Percentiles rank a stretch among this genome's conserved stretches.
Evolutionary conservation across 2,113 vertebrate species (phyloP).

Genomic region (Rhea pennata): DNA sequence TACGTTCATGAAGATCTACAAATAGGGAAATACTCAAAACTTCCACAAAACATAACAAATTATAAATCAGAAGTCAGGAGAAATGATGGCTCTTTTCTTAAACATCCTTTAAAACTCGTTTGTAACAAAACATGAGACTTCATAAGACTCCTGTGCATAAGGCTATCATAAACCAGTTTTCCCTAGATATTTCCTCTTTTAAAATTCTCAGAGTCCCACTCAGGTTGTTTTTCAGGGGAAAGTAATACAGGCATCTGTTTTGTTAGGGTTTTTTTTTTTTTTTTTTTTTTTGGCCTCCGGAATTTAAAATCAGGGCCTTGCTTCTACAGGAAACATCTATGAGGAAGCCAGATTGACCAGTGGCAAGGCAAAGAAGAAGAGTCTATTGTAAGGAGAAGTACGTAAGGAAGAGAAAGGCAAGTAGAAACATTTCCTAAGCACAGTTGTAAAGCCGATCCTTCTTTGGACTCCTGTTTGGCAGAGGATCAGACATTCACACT

Average conservation of each 20-base stretch:
- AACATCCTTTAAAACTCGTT: background rate
- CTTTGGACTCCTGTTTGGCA: background rate
- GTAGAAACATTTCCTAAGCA: background rate
- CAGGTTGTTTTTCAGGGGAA: background rate
- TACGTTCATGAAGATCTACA: background rate
- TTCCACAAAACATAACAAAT: background rate
- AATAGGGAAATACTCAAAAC: background rate
- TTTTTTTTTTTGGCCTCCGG: background rate
- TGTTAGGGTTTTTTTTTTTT: background rate
- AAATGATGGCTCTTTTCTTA: background rate
- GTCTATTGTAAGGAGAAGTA: background rate
- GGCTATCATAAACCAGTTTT: background rate
- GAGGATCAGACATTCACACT: background rate
- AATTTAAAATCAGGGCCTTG: background rate
- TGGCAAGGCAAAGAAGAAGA: background rate
- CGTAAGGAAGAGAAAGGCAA: background rate
- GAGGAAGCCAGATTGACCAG: background rate
- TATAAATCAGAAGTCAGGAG: background rate
- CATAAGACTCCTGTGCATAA: background rate
- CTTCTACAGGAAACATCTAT: background rate
- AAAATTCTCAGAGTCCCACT: background rate
- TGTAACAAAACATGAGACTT: background rate
- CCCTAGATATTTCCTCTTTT: background rate
- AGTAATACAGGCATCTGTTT: background rate
- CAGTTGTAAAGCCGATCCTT: background rate